phyloP scores from a whole-genome alignment of 2,113 vertebrate genomes.

The Ptilonorhynchus violaceus region DNA sequence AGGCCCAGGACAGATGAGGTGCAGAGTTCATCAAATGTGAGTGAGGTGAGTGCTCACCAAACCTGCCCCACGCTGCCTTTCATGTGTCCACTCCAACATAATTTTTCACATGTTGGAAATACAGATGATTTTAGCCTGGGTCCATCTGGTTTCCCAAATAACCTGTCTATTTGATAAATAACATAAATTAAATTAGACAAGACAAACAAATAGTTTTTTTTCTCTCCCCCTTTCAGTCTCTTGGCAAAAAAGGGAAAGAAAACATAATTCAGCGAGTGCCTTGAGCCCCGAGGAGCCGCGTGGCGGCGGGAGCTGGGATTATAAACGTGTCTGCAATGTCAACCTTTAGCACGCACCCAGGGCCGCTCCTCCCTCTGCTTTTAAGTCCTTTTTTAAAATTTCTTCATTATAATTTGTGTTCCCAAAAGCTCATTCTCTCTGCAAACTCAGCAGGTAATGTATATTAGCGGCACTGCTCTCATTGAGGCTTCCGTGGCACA shows the following conservation, averaged over 20 bases:
- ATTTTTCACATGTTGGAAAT: conserved; percentile 78
- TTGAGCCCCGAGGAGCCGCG: background rate
- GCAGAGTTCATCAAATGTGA: background rate
- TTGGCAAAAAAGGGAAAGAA: conserved; percentile 41
- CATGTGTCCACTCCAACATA: conserved; percentile 62
- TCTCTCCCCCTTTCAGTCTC: conserved; percentile 27
- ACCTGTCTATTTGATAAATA: conserved; percentile 88
- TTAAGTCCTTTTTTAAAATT: background rate
- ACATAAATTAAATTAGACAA: conserved; percentile 84
- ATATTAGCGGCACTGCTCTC: background rate
- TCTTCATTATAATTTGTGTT: background rate
- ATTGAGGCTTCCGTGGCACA: accelerated
- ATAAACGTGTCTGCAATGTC: conserved; percentile 63
- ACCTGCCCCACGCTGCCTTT: background rate
- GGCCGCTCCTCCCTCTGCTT: background rate
- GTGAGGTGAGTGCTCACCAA: background rate
- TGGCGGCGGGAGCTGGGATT: background rate
- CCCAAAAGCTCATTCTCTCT: background rate
- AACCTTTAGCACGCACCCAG: background rate
- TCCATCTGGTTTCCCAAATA: conserved; percentile 86
- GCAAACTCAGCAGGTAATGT: background rate
- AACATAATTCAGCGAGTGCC: conserved; percentile 58
- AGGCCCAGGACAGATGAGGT: background rate
- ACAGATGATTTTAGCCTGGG: conserved; percentile 81
- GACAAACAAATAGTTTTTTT: conserved; percentile 78